phyloP scores from a whole-genome alignment of 30 jellyfish, hydroid and myxozoan species.

The Aurelia coerulea region DNA sequence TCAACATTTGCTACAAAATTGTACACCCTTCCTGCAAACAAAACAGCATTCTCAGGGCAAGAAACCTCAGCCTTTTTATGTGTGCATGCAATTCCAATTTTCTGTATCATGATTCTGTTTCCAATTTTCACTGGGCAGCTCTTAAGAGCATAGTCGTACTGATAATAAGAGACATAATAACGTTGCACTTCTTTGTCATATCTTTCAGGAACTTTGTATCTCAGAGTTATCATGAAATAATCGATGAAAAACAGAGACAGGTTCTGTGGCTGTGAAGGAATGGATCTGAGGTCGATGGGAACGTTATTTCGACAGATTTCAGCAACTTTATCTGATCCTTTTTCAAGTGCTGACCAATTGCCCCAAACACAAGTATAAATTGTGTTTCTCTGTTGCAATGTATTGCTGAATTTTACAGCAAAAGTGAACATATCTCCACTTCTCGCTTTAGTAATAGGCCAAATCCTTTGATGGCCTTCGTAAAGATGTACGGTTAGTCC shows the following conservation, averaged over 20 bases:
- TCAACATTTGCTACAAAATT: slow-evolving; percentile 3
- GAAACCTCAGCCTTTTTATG: not conserved
- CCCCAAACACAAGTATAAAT: not conserved
- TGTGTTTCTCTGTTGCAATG: not conserved
- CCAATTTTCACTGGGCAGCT: slow-evolving; percentile 1
- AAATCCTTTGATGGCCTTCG: not conserved
- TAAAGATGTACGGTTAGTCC: not conserved
- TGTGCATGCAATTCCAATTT: not conserved
- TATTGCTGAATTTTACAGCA: not conserved
- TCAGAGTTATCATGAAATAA: not conserved
- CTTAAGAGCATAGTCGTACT: not conserved
- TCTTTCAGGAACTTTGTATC: not conserved
- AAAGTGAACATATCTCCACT: not conserved
- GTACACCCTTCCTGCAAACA: not conserved
- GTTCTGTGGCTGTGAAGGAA: slow-evolving; percentile 11
- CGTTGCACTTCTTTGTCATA: not conserved
- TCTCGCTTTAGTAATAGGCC: not conserved
- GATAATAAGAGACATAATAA: not conserved
- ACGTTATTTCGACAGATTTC: slow-evolving; percentile 11
- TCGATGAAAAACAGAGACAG: not conserved
- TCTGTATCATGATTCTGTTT: not conserved
- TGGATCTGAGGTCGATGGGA: not conserved
- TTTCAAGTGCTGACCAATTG: not conserved
- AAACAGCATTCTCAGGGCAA: not conserved
- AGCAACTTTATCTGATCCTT: not conserved